phyloP scores from a whole-genome alignment of 2,888 invertebrate species.

The Myopa tessellatipennis region DNA sequence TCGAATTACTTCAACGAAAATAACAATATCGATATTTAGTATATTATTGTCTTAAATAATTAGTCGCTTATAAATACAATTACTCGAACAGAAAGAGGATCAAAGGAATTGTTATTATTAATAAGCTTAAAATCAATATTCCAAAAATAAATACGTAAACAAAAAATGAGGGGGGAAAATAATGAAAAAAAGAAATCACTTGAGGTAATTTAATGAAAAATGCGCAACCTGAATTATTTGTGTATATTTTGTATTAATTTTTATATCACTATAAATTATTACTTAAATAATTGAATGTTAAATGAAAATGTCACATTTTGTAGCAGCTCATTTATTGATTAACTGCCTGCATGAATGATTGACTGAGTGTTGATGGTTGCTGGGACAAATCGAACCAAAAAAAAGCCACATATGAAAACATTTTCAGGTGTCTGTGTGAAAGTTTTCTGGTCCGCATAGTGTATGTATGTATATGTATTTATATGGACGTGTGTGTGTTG shows the following conservation, averaged over 20 bases:
- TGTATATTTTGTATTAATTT: too few species aligned
- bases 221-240: too few species aligned
- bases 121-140: too few species aligned
- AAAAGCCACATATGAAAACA: neutral
- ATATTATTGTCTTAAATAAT: too few species aligned
- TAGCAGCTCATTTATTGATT: neutral
- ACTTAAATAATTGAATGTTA: neutral
- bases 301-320: slow-evolving; percentile 12
- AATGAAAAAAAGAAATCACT: neutral
- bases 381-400: neutral
- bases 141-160: too few species aligned
- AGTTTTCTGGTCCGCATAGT: neutral
- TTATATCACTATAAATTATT: neutral
- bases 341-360: slow-evolving; percentile 14
- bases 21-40: too few species aligned
- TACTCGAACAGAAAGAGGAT: too few species aligned
- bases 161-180: neutral
- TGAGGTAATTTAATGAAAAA: neutral
- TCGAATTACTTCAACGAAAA: too few species aligned
- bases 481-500: neutral
- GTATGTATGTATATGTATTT: too few species aligned
- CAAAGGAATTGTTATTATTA: too few species aligned
- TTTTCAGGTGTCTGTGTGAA: neutral
- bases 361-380: neutral
- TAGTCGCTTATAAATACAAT: too few species aligned